phyloP scores from a whole-genome alignment of 37 sponge, comb jelly and placozoan species.

The Amphimedon queenslandica region DNA sequence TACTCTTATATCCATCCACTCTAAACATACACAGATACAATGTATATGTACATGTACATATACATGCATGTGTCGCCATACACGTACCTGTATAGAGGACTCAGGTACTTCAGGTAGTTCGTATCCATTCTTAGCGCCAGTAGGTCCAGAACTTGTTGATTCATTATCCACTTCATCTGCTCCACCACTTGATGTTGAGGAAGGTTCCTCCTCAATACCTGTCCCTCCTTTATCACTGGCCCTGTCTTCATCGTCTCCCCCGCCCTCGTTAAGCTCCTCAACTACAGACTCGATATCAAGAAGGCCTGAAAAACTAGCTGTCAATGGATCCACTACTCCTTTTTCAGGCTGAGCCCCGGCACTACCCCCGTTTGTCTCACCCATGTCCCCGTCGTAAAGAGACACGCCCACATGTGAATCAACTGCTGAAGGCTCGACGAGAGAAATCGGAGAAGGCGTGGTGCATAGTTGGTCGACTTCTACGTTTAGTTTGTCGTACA shows the following conservation, averaged over 20 bases:
- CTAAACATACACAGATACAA: no score
- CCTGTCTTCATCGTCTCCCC: background rate
- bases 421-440: constrained; percentile 3
- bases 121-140: no score
- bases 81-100: background rate
- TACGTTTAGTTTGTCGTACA: constrained; percentile 66
- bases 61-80: background rate
- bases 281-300: no score
- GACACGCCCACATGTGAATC: constrained; percentile 55
- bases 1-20: no score
- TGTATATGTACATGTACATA: background rate
- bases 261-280: background rate
- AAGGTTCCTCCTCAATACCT: background rate
- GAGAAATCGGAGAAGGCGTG: constrained; percentile 49
- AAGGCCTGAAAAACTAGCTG: background rate
- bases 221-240: constrained; percentile 4
- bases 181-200: no score
- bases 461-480: constrained; percentile 67
- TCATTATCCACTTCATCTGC: no score
- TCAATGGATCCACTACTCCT: background rate
- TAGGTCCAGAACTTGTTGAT: no score
- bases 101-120: background rate
- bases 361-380: background rate
- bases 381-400: constrained; percentile 32
- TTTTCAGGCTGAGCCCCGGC: background rate